A percentile compares a stretch with the other conserved stretches of the same genome.
phyloP scores from a whole-genome alignment of 2,113 vertebrate species.

The Pelusios castaneus region DNA sequence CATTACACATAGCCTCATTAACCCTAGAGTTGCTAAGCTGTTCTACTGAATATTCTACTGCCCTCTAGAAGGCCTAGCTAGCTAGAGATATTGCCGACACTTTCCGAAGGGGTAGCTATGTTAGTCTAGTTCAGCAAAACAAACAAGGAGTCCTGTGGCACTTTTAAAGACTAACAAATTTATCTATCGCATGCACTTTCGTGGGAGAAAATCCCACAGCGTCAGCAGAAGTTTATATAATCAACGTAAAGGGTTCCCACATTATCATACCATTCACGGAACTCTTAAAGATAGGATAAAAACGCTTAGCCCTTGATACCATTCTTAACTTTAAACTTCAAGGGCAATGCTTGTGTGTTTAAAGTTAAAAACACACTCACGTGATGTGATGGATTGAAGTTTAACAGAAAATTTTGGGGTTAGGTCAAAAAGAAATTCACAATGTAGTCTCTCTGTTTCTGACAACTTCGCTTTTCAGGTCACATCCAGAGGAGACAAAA shows the following conservation, averaged over 20 bases:
- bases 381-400: background rate
- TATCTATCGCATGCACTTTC: too few relatives aligned
- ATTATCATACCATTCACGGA: background rate
- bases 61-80: background rate
- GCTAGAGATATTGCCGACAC: rapidly evolving
- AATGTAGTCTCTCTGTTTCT: background rate
- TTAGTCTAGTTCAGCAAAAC: too few relatives aligned
- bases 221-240: background rate
- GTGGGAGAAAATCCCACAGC: too few relatives aligned
- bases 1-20: slow-evolving; percentile 29
- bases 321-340: background rate
- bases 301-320: background rate
- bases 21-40: background rate
- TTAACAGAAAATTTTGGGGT: background rate
- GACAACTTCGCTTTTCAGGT: background rate
- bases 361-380: background rate
- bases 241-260: background rate
- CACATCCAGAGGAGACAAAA: background rate
- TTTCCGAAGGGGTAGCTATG: too few relatives aligned
- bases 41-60: rapidly evolving
- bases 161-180: too few relatives aligned
- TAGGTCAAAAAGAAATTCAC: background rate
- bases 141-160: too few relatives aligned
- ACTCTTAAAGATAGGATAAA: background rate
- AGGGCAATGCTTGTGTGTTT: background rate